Evolutionary conservation across 1,140 invertebrate genomes (phyloP).

Genomic region (Hormaphis cornu): DNA sequence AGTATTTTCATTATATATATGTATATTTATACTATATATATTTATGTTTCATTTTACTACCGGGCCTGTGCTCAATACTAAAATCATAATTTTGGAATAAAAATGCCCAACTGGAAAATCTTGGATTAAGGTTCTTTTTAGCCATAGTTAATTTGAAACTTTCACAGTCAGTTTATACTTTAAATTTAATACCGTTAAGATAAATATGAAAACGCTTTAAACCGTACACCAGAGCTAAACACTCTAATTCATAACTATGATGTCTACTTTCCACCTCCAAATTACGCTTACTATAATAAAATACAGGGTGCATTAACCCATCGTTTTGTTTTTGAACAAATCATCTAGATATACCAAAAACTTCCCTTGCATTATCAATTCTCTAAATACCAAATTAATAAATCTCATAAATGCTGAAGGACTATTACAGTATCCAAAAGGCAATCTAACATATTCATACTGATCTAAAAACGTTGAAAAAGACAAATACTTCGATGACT

Average conservation of each 20-base stretch:
- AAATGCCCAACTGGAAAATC: background rate
- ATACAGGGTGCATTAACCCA: background rate
- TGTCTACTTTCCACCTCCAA: background rate
- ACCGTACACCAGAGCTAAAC: background rate
- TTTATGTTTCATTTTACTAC: slow-evolving; percentile 1
- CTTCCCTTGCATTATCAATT: background rate
- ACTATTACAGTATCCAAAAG: background rate
- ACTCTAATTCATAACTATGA: slow-evolving; percentile 10
- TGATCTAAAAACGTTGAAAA: background rate
- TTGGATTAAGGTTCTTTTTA: background rate
- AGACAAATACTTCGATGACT: background rate
- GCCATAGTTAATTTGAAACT: background rate
- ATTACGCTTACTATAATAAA: slow-evolving; percentile 4
- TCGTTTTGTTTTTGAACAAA: background rate
- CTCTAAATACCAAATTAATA: background rate
- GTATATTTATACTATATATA: background rate
- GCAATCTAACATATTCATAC: background rate
- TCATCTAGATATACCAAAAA: background rate
- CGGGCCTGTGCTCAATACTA: background rate
- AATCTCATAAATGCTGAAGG: background rate
- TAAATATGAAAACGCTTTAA: background rate
- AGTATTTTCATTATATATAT: background rate
- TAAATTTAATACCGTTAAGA: slow-evolving; percentile 1
- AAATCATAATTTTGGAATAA: slow-evolving; percentile 12
- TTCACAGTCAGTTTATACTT: slow-evolving; percentile 1